These are phyloP conservation scores for Oplegnathus fasciatus DNA, from an alignment of 2,113 vertebrate genomes.

Conservation along the genomic window DNA sequence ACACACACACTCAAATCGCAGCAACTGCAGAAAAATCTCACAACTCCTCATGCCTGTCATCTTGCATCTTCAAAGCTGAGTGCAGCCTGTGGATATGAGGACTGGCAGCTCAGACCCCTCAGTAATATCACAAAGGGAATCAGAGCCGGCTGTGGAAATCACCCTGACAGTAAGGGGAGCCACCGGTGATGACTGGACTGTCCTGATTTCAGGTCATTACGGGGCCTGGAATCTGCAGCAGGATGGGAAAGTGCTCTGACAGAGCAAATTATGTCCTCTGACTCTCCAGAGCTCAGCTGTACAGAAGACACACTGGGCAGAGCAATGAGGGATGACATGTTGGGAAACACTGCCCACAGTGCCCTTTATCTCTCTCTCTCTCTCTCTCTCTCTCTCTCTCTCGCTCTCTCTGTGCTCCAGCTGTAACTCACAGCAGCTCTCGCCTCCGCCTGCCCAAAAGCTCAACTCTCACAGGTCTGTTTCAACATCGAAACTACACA, in stretches of 20 bases:
- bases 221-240: constrained; percentile 20
- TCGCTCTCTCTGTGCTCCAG: not conserved
- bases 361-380: constrained; percentile 15
- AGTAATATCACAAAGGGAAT: constrained; percentile 74
- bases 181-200: constrained; percentile 40
- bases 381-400: constrained; percentile 2
- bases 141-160: constrained; percentile 71
- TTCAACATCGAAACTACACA: constrained; percentile 32
- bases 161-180: constrained; percentile 58
- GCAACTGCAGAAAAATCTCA: constrained; percentile 34
- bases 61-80: constrained; percentile 64
- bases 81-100: constrained; percentile 55
- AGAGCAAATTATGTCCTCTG: constrained; percentile 31
- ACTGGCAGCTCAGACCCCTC: constrained; percentile 45
- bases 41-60: constrained; percentile 70
- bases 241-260: constrained; percentile 30
- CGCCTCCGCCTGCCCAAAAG: constrained; percentile 6
- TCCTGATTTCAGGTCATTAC: constrained; percentile 26
- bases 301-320: constrained; percentile 3
- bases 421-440: constrained; percentile 23
- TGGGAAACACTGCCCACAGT: constrained; percentile 47
- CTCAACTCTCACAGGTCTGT: constrained; percentile 23
- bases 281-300: constrained; percentile 25
- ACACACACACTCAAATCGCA: constrained; percentile 4
- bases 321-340: constrained; percentile 42